A percentile compares a stretch with the other conserved stretches of the same genome.
Evolutionary conservation across 2,888 invertebrate genomes (phyloP).

Genomic region (Xanthia togata): DNA sequence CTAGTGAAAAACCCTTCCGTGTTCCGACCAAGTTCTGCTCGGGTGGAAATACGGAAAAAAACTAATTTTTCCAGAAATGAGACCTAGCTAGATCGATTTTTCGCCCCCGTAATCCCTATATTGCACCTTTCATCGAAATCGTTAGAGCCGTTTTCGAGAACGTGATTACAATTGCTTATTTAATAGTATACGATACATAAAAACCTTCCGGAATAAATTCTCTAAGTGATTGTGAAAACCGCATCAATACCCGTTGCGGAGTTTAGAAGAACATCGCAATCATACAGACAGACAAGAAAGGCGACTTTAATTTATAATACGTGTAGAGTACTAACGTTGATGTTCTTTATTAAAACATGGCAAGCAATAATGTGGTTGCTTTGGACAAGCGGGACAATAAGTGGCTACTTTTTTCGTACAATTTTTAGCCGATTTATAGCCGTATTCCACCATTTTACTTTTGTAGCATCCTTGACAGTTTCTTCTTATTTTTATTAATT

Average conservation of each 20-base stretch:
- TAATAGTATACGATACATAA: background rate
- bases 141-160: too few species aligned
- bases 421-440: conserved; percentile 15
- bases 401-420: conserved; percentile 26
- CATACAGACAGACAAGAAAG: background rate
- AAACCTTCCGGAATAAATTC: background rate
- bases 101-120: too few species aligned
- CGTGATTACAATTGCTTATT: too few species aligned
- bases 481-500: background rate
- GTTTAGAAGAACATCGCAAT: too few species aligned
- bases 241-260: background rate
- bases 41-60: too few species aligned
- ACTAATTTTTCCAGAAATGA: too few species aligned
- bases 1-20: too few species aligned
- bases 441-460: background rate
- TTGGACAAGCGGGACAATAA: conserved; percentile 16
- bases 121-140: too few species aligned
- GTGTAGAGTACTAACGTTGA: background rate
- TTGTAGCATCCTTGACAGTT: conserved; percentile 30
- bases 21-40: too few species aligned
- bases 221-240: background rate
- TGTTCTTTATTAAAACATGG: conserved; percentile 29
- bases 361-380: conserved; percentile 30
- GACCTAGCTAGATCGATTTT: too few species aligned
- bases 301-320: background rate